These are phyloP conservation scores for Scaptomyza polygonia DNA, from an alignment of 2,888 invertebrate species.

Conservation along the genomic window DNA sequence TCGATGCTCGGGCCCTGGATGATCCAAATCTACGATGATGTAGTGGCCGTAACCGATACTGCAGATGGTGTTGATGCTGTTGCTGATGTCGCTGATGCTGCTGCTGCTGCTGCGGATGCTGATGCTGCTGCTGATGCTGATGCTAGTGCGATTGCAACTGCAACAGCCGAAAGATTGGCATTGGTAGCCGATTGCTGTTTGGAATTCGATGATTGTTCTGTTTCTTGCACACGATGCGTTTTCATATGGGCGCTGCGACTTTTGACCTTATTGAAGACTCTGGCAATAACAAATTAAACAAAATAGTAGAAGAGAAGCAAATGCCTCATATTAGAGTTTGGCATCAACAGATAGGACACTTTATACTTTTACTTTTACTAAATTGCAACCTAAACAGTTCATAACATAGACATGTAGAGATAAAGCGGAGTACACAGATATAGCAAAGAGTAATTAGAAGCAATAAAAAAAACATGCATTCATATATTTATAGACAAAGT, in stretches of 20 bases:
- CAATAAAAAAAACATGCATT: constrained; percentile 50
- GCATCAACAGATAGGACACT: neutral
- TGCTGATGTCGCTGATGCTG: constrained; percentile 8
- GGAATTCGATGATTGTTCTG: constrained; percentile 85
- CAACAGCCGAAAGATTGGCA: constrained; percentile 23
- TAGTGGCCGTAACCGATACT: constrained; percentile 21
- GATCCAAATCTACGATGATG: constrained; percentile 39
- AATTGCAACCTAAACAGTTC: constrained; percentile 30
- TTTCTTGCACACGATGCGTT: constrained; percentile 96
- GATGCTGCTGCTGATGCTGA: constrained; percentile 29
- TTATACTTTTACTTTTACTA: neutral
- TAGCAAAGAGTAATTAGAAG: constrained; percentile 28
- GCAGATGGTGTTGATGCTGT: constrained; percentile 22
- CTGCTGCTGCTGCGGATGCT: constrained; percentile 20
- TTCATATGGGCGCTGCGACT: constrained; percentile 99
- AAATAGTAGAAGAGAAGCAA: constrained; percentile 11
- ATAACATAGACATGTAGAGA: constrained; percentile 47
- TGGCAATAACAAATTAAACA: constrained; percentile 84
- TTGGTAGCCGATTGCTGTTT: constrained; percentile 39
- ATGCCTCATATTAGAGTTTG: constrained; percentile 41
- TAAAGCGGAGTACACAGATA: constrained; percentile 45
- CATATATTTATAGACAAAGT: constrained; percentile 22
- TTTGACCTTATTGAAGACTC: constrained; percentile 98
- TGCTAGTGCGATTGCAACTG: constrained; percentile 21
- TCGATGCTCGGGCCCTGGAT: constrained; percentile 47